Evolutionary conservation across 2,113 vertebrate genomes (phyloP).

Genomic region (Semnornis frantzii): DNA sequence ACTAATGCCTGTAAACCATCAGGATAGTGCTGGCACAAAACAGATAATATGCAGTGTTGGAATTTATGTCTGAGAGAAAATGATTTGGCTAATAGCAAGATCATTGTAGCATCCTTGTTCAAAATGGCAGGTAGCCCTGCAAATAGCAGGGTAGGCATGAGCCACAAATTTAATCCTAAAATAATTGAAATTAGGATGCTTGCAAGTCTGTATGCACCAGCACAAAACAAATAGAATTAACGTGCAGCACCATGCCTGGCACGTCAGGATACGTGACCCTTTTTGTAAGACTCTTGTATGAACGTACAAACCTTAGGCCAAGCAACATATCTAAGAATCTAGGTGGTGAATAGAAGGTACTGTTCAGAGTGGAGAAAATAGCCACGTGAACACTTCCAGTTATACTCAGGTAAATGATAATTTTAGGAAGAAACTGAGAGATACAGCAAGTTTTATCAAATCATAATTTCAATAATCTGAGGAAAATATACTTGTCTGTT

Average conservation of each 20-base stretch:
- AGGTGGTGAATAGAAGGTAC: neutral
- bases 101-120: conserved; percentile 2
- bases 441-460: neutral
- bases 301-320: neutral
- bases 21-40: neutral
- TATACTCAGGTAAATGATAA: neutral
- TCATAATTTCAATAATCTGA: neutral
- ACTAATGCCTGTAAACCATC: neutral
- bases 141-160: neutral
- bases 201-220: neutral
- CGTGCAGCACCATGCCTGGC: neutral
- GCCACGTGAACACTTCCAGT: neutral
- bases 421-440: neutral
- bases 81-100: conserved; percentile 23
- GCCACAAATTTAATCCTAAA: neutral
- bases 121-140: conserved; percentile 17
- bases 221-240: neutral
- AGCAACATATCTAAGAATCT: neutral
- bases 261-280: neutral
- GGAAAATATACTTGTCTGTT: neutral
- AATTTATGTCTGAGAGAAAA: conserved; percentile 30
- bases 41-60: neutral
- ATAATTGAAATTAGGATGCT: neutral
- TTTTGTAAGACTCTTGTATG: neutral
- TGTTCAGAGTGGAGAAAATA: neutral